phyloP scores from a whole-genome alignment of 2,113 vertebrate genomes.

The Oreochromis aureus region DNA sequence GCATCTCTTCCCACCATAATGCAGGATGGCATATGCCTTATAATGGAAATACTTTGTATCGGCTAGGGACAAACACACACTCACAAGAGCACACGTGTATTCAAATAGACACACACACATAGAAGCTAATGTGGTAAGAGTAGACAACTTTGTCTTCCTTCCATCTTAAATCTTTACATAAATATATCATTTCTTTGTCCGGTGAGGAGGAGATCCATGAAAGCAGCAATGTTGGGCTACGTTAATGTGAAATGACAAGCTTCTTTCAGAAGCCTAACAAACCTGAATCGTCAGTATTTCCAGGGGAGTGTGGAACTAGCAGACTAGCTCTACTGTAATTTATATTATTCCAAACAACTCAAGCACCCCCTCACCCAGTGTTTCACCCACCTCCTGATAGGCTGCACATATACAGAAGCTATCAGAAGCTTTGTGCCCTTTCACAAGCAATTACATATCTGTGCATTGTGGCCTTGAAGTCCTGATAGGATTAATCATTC shows the following conservation, averaged over 20 bases:
- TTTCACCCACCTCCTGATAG: not conserved
- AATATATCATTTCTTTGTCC: constrained; percentile 51
- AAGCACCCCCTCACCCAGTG: not conserved
- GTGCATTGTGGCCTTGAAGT: not conserved
- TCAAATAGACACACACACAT: not conserved
- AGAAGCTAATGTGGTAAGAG: constrained; percentile 22
- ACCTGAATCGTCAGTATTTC: constrained; percentile 25
- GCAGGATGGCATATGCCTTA: constrained; percentile 45
- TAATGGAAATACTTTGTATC: constrained; percentile 60
- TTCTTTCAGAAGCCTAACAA: constrained; percentile 45
- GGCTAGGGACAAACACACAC: constrained; percentile 5
- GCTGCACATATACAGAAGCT: not conserved
- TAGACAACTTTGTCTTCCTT: constrained; percentile 25
- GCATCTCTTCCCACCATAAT: constrained; percentile 30
- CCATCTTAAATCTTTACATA: constrained; percentile 52
- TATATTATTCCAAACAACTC: constrained; percentile 14
- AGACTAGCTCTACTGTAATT: constrained; percentile 4
- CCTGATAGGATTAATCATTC: not conserved
- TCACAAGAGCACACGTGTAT: not conserved
- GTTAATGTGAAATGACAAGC: constrained; percentile 64
- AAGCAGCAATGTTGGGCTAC: constrained; percentile 33
- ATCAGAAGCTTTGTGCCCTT: not conserved
- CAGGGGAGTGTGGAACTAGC: not conserved
- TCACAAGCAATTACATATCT: not conserved
- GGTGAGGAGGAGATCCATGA: constrained; percentile 39